phyloP scores from a whole-genome alignment of 2,113 vertebrate species.

The Leptobrachium leishanense region DNA sequence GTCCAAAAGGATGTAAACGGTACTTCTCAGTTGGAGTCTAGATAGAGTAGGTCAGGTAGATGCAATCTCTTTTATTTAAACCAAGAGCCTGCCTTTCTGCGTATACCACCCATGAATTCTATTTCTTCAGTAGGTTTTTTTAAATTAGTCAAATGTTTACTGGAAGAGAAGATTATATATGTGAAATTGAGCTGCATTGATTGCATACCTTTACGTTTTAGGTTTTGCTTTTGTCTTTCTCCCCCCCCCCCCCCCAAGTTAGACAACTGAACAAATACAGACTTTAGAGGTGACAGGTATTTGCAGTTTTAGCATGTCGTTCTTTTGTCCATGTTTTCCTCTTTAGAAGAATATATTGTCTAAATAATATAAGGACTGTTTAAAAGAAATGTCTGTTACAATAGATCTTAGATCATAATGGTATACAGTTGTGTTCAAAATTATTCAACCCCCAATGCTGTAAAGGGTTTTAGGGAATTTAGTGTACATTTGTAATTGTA shows the following conservation, averaged over 20 bases:
- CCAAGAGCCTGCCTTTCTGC: slow-evolving; percentile 50
- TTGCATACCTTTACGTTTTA: slow-evolving; percentile 56
- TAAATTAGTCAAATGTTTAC: slow-evolving; percentile 62
- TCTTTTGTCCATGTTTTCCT: slow-evolving; percentile 40
- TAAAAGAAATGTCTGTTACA: too few relatives aligned
- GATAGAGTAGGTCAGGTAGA: slow-evolving; percentile 52
- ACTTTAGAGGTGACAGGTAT: slow-evolving; percentile 49
- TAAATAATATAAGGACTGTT: too few relatives aligned
- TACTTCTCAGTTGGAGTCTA: slow-evolving; percentile 50
- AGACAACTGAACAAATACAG: slow-evolving; percentile 42
- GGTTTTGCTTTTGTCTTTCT: slow-evolving; percentile 48
- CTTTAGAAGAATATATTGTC: slow-evolving; percentile 17
- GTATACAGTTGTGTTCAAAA: too few relatives aligned
- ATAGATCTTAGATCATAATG: too few relatives aligned
- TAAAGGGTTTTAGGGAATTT: too few relatives aligned
- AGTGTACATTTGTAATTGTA: too few relatives aligned
- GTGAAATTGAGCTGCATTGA: slow-evolving; percentile 58
- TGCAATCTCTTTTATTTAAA: slow-evolving; percentile 54
- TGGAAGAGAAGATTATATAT: slow-evolving; percentile 53
- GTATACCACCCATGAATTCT: slow-evolving; percentile 56
- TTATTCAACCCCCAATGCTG: too few relatives aligned
- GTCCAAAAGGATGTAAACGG: slow-evolving; percentile 48
- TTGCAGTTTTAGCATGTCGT: slow-evolving; percentile 20
- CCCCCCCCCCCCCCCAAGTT: slow-evolving; percentile 54
- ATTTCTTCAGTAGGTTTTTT: slow-evolving; percentile 53